Evolutionary conservation across 2,888 invertebrate genomes (phyloP), one percentile per base, ranked within the genome.

Genomic region (Adineta ricciae): DNA sequence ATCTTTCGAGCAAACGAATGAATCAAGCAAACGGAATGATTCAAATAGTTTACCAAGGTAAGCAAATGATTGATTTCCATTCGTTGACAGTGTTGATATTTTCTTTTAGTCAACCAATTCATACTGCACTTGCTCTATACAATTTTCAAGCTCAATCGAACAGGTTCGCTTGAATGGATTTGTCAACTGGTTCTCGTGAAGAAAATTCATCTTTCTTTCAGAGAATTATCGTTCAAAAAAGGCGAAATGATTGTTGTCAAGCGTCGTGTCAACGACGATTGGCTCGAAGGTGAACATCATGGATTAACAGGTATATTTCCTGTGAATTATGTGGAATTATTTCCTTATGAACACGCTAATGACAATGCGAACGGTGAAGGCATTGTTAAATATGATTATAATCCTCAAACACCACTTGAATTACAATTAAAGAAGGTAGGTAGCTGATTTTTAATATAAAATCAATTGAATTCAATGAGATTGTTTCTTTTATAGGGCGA

Each of bases 241-340:
- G 96, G 96, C 87, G 97, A 97, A 89, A 92, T 95, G 86, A 94
- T 97, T 88, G 94, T 94, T 89, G 94, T 97, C 86, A 93, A 95
- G 87, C 92, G 95, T 87, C 95, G 95, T 91, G 94, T 97, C 87
- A 97, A 97, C 92, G 94, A 94, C 89, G 97, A 97, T 91, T 97
- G 97, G 97, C 96, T 94, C 90, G 97, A 97, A 91, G 97, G 97
- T 32, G 97, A 97, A 90, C 93, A 95, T 88, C 95, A 96, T 89
- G 96, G 96, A 54, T 94, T 94, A 92, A 93, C 96, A 89, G 97
- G 97, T 86, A 93, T 97, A 86, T 96, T 97, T 90, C 97, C 97
- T 38, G 94, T 94, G 88, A 96, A 95, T 91, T 97, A 97, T 92
- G 95, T 96, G 86, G 96, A 97, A 94, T 91, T 92, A 87, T 87